Base-by-base conservation (phyloP, 2,113 vertebrate genomes). In the Callithrix jacchus region DNA sequence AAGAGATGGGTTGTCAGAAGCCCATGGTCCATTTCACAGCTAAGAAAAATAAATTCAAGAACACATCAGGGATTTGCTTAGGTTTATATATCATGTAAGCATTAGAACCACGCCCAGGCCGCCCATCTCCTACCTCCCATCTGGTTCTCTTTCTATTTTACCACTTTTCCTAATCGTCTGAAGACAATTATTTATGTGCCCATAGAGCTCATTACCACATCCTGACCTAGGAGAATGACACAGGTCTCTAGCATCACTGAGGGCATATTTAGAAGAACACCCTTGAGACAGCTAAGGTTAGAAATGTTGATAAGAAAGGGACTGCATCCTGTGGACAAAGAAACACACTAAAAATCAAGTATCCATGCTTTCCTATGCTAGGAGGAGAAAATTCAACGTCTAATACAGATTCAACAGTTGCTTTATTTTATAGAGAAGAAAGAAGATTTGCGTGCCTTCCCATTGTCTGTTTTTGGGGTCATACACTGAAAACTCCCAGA, bases 61-160 rank as follows among this genome's bases (percentile, higher is more conserved):
- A 49, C 1, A 35, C 4, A 32, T 23, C 37, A 91, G n/a, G 17
- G 6, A 23, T 77, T 70, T 6, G 0, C 47, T 76, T 52, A 68
- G 20, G 20, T 18, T 35, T 74, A 70, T 9, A 25, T 6, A 68
- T 17, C 6, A 56, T 42, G 14, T 85, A 52, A 93, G 3, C 35
- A 27, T 91, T 37, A 79, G 64, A 76, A 89, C 16, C 11, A 27
- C 45, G n/a, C 7, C 42, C 3, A 27, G 35, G 8, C 35, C 5
- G 3, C 6, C 1, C 0, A 0, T 25, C 8, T 30, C 12, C 17
- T n/a, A 3, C 25, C 20, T 68, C 12, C 4, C 70, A 3, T 42
- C 7, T 76, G 1, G 6, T 73, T 54, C 20, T 87, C 23, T 12
- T 87, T 77, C 20, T 54, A 0, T 86, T 79, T n/a, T 82, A 16